These are phyloP conservation scores for Burhinus oedicnemus DNA, from an alignment of 2,113 vertebrate genomes.

Conservation along the genomic window DNA sequence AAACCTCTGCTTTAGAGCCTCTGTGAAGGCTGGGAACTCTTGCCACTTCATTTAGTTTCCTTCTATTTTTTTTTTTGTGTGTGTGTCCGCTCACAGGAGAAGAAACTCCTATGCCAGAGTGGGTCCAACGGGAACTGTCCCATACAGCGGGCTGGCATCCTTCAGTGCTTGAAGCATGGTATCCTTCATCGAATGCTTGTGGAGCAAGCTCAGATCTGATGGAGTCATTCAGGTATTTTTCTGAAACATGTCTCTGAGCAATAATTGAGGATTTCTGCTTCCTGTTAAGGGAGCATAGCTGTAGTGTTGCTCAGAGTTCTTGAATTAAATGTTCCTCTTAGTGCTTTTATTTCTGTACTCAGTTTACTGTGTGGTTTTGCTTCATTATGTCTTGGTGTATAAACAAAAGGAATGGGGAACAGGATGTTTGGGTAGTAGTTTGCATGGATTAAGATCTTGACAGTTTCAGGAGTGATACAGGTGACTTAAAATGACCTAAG, in stretches of 20 bases:
- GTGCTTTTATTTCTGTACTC: neutral
- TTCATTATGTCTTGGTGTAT: neutral
- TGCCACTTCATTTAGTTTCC: neutral
- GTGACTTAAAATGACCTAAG: neutral
- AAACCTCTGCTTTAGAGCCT: neutral
- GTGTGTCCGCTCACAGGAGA: slow-evolving; percentile 2
- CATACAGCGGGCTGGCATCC: slow-evolving; percentile 48
- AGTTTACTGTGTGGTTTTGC: neutral
- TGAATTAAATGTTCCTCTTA: neutral
- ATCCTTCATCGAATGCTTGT: slow-evolving; percentile 83
- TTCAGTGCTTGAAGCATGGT: slow-evolving; percentile 85
- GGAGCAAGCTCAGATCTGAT: slow-evolving; percentile 89
- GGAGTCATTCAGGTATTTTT: slow-evolving; percentile 90
- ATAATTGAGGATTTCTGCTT: neutral
- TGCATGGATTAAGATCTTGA: neutral
- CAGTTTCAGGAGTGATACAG: neutral
- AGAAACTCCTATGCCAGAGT: slow-evolving; percentile 78
- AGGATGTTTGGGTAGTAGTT: neutral
- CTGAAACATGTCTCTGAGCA: neutral
- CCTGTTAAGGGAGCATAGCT: neutral
- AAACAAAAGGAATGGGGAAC: neutral
- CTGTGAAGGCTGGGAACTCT: neutral
- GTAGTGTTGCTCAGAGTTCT: neutral
- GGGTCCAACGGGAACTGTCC: slow-evolving; percentile 85
- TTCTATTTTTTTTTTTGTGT: neutral